phyloP scores from a whole-genome alignment of 2,888 invertebrate genomes.

The Himalopsyche tibetana region DNA sequence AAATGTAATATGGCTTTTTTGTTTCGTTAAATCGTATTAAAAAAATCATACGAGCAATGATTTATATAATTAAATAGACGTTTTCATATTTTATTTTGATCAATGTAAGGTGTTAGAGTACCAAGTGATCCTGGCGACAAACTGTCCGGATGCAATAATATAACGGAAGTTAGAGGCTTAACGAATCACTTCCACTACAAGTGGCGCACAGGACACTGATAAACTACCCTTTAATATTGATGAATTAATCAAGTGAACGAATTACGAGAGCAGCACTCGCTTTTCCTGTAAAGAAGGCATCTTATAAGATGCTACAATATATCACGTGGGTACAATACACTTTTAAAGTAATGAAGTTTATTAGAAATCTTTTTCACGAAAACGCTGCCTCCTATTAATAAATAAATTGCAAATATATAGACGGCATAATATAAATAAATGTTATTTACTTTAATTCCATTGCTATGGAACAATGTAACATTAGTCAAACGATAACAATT shows the following conservation, averaged over 20 bases:
- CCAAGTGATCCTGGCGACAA: not conserved
- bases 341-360: slow-evolving; percentile 31
- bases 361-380: not conserved
- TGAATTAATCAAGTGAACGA: slow-evolving; percentile 65
- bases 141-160: slow-evolving; percentile 7
- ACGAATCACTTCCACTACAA: slow-evolving; percentile 64
- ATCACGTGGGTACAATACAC: slow-evolving; percentile 18
- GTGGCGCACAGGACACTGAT: slow-evolving; percentile 63
- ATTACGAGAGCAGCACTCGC: slow-evolving; percentile 23
- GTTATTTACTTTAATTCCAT: too few relatives aligned
- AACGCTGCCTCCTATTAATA: too few relatives aligned
- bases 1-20: too few relatives aligned
- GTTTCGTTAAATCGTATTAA: too few relatives aligned
- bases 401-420: too few relatives aligned
- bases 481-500: too few relatives aligned
- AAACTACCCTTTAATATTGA: slow-evolving; percentile 65
- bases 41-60: too few relatives aligned
- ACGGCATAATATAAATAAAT: too few relatives aligned
- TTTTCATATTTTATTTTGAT: too few relatives aligned
- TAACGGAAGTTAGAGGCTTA: slow-evolving; percentile 51
- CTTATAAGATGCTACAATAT: slow-evolving; percentile 33
- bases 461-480: too few relatives aligned
- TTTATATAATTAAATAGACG: too few relatives aligned
- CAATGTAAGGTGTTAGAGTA: not conserved
- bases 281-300: slow-evolving; percentile 18